Evolutionary conservation across 2,113 vertebrate species (phyloP).

Genomic region (Macrotus californicus): DNA sequence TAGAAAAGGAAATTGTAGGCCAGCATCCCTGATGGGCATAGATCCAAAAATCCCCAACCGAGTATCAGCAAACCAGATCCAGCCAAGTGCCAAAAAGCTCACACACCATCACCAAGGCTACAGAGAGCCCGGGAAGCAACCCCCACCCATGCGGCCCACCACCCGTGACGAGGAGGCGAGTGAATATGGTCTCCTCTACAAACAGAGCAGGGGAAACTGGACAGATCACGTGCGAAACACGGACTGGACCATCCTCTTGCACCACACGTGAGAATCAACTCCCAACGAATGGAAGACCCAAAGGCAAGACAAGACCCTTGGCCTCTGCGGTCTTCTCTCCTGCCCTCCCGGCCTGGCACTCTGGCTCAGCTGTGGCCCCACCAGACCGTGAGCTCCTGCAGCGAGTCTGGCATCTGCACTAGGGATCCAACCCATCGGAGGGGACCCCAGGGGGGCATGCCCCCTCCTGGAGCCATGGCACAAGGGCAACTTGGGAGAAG

Average conservation of each 20-base stretch:
- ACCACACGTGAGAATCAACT: neutral
- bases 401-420: neutral
- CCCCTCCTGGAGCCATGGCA: neutral
- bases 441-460: neutral
- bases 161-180: neutral
- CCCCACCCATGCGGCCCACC: no score
- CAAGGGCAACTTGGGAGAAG: neutral
- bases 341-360: neutral
- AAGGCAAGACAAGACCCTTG: neutral
- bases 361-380: neutral
- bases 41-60: neutral
- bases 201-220: neutral
- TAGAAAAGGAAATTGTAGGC: neutral
- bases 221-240: neutral
- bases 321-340: no score
- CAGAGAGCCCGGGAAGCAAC: neutral
- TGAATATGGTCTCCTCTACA: neutral
- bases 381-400: neutral
- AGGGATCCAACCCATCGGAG: neutral
- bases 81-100: neutral
- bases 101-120: neutral
- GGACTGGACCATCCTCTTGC: neutral
- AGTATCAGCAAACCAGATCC: neutral
- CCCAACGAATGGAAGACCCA: neutral
- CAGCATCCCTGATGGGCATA: neutral